Base-by-base conservation (phyloP, 2,888 invertebrate genomes). In the Chorisops tibialis region DNA sequence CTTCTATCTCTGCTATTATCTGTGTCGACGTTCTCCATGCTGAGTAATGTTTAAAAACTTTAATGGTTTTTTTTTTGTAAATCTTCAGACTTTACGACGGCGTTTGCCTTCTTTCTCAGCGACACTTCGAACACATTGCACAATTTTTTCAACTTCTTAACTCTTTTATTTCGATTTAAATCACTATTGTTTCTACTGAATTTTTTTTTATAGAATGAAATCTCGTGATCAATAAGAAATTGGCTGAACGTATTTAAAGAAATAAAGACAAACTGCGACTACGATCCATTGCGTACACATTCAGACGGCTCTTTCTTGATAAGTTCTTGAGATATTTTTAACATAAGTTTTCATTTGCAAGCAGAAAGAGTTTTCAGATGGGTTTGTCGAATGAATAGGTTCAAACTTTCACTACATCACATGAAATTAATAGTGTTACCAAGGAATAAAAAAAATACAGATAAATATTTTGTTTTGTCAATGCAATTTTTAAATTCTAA, bases 1-100 rank as follows among this genome's bases (percentile, higher is more conserved):
- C 66, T 66, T 52, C 61, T 50, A 59, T 66, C 66, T 50, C 51
- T 41, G 30, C 19, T 37, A 35, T 38, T 47, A 22, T 59, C 59
- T 18, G 21, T 16, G 11, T 19, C 14, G 7, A 2, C 16, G 14
- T 56, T 56, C 24, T 56, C 56, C 56, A 56, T 56, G 24, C 35
- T 35, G 16, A n/a, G n/a, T n/a, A n/a, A n/a, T n/a, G n/a, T n/a
- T n/a, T n/a, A n/a, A n/a, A n/a, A n/a, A n/a, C n/a, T n/a, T n/a
- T n/a, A n/a, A n/a, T n/a, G n/a, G n/a, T n/a, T n/a, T n/a, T n/a
- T n/a, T n/a, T n/a, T n/a, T n/a, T n/a, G n/a, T n/a, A n/a, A n/a
- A n/a, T n/a, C n/a, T n/a, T n/a, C n/a, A n/a, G n/a, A n/a, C n/a
- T n/a, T n/a, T n/a, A n/a, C n/a, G n/a, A n/a, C n/a, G n/a, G n/a